These are phyloP conservation scores for Pachypanchax playfairii DNA, from an alignment of 2,113 vertebrate genomes.

Conservation along the genomic window DNA sequence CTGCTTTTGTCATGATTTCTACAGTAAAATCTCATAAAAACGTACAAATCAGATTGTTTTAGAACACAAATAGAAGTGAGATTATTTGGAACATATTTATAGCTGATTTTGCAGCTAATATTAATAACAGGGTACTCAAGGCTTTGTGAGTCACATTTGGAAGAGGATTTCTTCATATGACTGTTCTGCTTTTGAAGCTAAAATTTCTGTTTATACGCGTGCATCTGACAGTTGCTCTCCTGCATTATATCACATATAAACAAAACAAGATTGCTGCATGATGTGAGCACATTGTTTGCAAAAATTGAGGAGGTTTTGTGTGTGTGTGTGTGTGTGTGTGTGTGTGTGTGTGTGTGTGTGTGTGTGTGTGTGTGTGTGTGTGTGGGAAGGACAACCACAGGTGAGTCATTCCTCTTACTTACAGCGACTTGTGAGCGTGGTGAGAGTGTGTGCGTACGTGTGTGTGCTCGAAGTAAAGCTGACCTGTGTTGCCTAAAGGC, in stretches of 20 bases:
- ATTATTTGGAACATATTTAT: too few relatives aligned
- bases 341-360: conserved; percentile 50
- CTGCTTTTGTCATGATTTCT: neutral
- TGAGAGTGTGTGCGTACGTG: conserved; percentile 22
- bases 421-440: conserved; percentile 36
- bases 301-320: conserved; percentile 52
- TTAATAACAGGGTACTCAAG: too few relatives aligned
- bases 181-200: too few relatives aligned
- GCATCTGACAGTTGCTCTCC: neutral
- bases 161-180: too few relatives aligned
- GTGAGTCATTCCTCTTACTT: conserved; percentile 70
- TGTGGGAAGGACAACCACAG: conserved; percentile 63
- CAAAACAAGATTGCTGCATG: conserved; percentile 20
- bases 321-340: conserved; percentile 38
- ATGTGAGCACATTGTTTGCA: conserved; percentile 46
- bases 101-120: too few relatives aligned
- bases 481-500: conserved; percentile 75
- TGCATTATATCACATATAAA: conserved; percentile 9
- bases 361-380: conserved; percentile 35
- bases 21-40: neutral
- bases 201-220: too few relatives aligned
- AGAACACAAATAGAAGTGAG: too few relatives aligned
- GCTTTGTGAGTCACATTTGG: too few relatives aligned
- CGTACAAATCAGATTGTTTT: too few relatives aligned
- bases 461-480: conserved; percentile 35